A percentile compares a stretch with the other conserved stretches of the same genome.
phyloP scores from a whole-genome alignment of 1,140 invertebrate genomes.

The Pogonus chalceus region DNA sequence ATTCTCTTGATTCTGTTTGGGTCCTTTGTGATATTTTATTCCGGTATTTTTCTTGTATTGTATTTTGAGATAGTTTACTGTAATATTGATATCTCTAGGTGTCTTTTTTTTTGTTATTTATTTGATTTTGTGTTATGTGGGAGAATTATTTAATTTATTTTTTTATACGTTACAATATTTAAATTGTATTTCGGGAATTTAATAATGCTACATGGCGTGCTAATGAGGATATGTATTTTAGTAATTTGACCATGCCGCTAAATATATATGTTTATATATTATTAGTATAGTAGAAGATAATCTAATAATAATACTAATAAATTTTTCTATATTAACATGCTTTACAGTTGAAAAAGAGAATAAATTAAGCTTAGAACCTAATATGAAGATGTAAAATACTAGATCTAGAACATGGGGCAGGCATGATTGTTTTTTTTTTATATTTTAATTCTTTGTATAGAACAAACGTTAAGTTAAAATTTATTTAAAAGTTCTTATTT shows the following conservation, averaged over 20 bases:
- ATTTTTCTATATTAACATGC: background rate
- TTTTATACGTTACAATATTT: background rate
- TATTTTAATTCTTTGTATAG: conserved; percentile 4
- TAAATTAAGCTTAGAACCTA: background rate
- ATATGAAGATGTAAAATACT: background rate
- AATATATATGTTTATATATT: background rate
- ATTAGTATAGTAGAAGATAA: background rate
- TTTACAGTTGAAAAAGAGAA: background rate
- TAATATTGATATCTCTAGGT: no score
- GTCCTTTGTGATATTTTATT: no score
- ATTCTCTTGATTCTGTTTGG: no score
- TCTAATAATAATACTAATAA: background rate
- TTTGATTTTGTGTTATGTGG: no score
- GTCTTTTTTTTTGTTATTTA: no score
- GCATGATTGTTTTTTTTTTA: background rate
- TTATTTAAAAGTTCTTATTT: background rate
- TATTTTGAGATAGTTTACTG: no score
- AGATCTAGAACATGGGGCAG: background rate
- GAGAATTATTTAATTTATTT: no score
- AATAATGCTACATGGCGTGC: background rate
- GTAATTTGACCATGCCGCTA: background rate
- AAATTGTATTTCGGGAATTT: background rate
- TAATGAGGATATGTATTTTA: background rate
- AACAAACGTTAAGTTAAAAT: background rate
- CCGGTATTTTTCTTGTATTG: no score